Evolutionary conservation across 2,888 invertebrate species (phyloP), one percentile per base, ranked within the genome.

Genomic region (Hyposoter dolosus): DNA sequence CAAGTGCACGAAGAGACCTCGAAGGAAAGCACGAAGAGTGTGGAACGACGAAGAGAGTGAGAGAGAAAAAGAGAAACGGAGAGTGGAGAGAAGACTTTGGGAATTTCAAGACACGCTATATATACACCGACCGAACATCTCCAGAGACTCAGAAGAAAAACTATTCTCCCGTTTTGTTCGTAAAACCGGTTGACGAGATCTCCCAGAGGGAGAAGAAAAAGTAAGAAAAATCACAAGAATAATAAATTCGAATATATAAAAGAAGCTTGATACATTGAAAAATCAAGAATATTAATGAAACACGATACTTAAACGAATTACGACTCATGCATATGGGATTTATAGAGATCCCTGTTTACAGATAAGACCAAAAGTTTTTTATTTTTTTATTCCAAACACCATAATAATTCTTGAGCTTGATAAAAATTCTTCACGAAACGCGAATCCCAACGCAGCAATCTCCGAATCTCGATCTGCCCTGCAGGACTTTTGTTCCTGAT

Each of bases 111-210:
- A 60, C 28, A 68, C 75, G 35, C 35, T 35, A 35, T 35, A 35
- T 74, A 63, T 32, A 28, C 40, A 35, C 56, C 32, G 43, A 60
- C 23, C 35, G 56, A 80, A 83, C 80, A 83, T 86, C 85, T 86
- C 82, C 79, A 79, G 84, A 79, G 82, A 84, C 28, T 66, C 76
- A 56, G 71, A 71, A 75, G 74, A 35, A 76, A 86, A 86, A 86
- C 60, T 83, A 68, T 75, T 72, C 56, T 28, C 63, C 53, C 40
- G 68, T 69, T 65, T 65, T 53, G 53, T 56, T 78, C 50, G 76
- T 17, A 43, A 82, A 79, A 77, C 47, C 50, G 76, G 35, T 69
- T 69, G 53, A 83, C 80, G 75, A 75, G 69, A 32, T 45, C 69
- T 75, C 17, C 15, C n/a, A 19, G 43, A 80, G 50, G 66, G 43